phyloP scores from a whole-genome alignment of 2,113 vertebrate species.

The Gymnobelideus leadbeateri region DNA sequence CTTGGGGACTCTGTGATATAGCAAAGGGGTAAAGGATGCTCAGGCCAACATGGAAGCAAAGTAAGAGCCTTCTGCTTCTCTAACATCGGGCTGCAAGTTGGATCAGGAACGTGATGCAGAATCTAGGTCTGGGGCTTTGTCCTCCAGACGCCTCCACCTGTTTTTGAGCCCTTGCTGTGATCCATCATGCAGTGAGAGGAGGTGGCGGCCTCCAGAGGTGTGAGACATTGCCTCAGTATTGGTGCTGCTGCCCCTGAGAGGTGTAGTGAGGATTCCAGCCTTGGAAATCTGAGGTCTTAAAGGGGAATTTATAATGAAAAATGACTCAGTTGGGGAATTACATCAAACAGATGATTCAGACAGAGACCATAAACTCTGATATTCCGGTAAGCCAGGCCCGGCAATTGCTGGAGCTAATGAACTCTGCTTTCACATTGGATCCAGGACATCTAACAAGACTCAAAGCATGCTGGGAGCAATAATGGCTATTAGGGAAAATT shows the following conservation, averaged over 20 bases:
- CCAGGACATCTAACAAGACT: neutral
- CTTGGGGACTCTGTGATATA: neutral
- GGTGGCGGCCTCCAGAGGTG: neutral
- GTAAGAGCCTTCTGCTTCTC: too few species aligned
- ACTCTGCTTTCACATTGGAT: neutral
- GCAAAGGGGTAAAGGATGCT: neutral
- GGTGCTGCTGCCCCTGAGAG: neutral
- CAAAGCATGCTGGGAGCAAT: slow-evolving; percentile 37
- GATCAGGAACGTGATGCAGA: neutral
- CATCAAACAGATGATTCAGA: slow-evolving; percentile 29
- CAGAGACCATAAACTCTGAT: neutral
- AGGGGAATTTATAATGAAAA: neutral
- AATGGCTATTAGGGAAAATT: slow-evolving; percentile 43
- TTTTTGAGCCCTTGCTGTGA: neutral
- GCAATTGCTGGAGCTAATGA: slow-evolving; percentile 28
- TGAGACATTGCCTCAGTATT: neutral
- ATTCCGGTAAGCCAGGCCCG: neutral
- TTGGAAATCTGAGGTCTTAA: neutral
- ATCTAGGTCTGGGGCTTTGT: neutral
- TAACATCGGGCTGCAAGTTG: neutral
- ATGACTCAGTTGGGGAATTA: slow-evolving; percentile 20
- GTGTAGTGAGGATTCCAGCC: neutral
- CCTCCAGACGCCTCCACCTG: neutral
- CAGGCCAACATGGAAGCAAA: neutral
- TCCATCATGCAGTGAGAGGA: neutral